A percentile compares a stretch with the other conserved stretches of the same genome.
Conservation (phyloP, 1,140 invertebrate genomes). For the Leucophenga varia region DNA sequence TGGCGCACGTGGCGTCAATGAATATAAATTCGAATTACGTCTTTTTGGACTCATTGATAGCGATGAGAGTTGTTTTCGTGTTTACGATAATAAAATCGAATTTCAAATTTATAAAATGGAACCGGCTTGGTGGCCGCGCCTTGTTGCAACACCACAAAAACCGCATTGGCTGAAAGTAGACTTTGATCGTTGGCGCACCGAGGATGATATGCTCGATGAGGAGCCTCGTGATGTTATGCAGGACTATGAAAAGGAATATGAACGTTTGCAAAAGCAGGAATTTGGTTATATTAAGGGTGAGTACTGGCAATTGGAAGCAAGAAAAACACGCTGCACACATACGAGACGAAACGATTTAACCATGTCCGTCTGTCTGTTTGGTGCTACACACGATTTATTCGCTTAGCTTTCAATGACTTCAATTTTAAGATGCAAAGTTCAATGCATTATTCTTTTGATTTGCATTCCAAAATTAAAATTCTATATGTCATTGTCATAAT, state of each 20-base stretch:
- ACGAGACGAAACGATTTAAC: no score
- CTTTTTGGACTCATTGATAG: conserved; percentile 70
- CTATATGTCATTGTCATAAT: no score
- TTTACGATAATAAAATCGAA: conserved; percentile 77
- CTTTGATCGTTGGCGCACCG: conserved; percentile 81
- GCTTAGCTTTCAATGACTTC: no score
- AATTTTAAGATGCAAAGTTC: no score
- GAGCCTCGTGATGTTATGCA: conserved; percentile 67
- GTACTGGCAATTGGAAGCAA: no score
- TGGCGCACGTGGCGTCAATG: conserved; percentile 68
- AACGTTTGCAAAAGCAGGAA: conserved; percentile 76
- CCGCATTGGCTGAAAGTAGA: conserved; percentile 89
- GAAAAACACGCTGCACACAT: no score
- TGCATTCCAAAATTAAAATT: no score
- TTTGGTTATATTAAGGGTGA: conserved; percentile 76
- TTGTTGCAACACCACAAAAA: conserved; percentile 76
- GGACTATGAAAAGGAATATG: conserved; percentile 77
- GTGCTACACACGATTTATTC: no score
- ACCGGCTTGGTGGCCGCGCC: conserved; percentile 77
- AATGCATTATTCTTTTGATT: no score
- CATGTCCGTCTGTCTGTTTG: no score
- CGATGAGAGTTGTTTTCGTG: conserved; percentile 61
- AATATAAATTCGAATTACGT: conserved; percentile 73
- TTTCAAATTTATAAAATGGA: conserved; percentile 72
- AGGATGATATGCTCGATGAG: conserved; percentile 67